Conservation (phyloP, 2,797 vertebrate species). For the Synaphobranchus kaupii region DNA sequence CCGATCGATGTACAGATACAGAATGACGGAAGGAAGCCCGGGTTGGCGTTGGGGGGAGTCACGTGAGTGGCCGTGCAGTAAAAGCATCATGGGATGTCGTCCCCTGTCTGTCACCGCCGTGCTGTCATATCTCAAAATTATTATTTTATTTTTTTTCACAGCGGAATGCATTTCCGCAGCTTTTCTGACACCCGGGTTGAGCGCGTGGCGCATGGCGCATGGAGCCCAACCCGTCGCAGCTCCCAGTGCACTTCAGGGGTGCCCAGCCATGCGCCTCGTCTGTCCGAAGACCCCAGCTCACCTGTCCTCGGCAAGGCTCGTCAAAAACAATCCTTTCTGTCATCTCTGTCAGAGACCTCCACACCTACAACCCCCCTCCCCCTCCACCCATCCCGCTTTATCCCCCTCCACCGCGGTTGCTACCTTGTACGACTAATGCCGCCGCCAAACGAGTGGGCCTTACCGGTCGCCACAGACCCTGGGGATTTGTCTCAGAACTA, state of each 20-base stretch:
- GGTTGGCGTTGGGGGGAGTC: background rate
- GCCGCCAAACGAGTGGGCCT: background rate
- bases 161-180: slow-evolving; percentile 41
- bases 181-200: slow-evolving; percentile 50
- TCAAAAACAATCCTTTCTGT: background rate
- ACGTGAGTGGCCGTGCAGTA: background rate
- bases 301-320: background rate
- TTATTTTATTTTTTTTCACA: background rate
- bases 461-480: too few relatives aligned
- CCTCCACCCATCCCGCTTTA: background rate
- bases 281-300: background rate
- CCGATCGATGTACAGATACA: background rate
- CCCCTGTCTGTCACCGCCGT: background rate
- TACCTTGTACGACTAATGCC: background rate
- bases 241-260: slow-evolving; percentile 33
- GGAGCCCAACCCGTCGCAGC: slow-evolving; percentile 24
- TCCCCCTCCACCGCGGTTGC: background rate
- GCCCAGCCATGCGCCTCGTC: slow-evolving; percentile 25
- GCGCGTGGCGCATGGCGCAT: slow-evolving; percentile 37
- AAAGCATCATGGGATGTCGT: background rate
- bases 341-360: background rate
- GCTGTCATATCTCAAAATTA: background rate
- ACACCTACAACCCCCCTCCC: background rate
- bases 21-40: background rate
- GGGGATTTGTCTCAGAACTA: too few relatives aligned